Evolutionary conservation across 2,888 invertebrate genomes (phyloP).

Genomic region (Cactoblastis cactorum): DNA sequence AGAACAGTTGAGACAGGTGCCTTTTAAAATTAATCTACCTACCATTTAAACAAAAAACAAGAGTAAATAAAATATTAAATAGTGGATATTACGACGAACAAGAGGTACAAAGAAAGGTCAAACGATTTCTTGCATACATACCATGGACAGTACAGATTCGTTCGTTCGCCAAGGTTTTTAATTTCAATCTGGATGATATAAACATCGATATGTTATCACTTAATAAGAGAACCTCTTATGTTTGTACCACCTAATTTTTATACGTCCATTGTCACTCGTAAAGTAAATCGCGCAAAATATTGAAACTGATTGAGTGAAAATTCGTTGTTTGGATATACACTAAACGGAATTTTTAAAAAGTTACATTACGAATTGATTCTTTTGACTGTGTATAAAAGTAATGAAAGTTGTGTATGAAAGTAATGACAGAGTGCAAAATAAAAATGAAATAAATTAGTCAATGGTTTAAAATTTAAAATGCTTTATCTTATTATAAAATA

Average conservation of each 20-base stretch:
- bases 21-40: conserved; percentile 1
- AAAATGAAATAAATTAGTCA: no score
- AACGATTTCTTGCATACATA: conserved; percentile 32
- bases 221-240: conserved; percentile 39
- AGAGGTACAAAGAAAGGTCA: conserved; percentile 61
- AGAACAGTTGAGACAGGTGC: conserved; percentile 1
- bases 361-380: no score
- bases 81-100: conserved; percentile 43
- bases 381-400: no score
- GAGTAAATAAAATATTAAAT: conserved; percentile 24
- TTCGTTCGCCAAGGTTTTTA: conserved; percentile 19
- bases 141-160: conserved; percentile 35
- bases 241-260: conserved; percentile 26
- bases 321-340: conserved; percentile 16
- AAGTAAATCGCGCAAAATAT: conserved; percentile 34
- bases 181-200: conserved; percentile 18
- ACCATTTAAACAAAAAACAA: conserved; percentile 12
- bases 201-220: conserved; percentile 25
- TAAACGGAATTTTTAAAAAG: neutral
- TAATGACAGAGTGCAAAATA: no score
- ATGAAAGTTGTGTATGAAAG: no score
- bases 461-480: no score
- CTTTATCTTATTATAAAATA: no score
- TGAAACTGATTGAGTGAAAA: conserved; percentile 24
- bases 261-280: conserved; percentile 49